Evolutionary conservation across 2,797 vertebrate genomes (phyloP).

Genomic region (Merluccius polli): DNA sequence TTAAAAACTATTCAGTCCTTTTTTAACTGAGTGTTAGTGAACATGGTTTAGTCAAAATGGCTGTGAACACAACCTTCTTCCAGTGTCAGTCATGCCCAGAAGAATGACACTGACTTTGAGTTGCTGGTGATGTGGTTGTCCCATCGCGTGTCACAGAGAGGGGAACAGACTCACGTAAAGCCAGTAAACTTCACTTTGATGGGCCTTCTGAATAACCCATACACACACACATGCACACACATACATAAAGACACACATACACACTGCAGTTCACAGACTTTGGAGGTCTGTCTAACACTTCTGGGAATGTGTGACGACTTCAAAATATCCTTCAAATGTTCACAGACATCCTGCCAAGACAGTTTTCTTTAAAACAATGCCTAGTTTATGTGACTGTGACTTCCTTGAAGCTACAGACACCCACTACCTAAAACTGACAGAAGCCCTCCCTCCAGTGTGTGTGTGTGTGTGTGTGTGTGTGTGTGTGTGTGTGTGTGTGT

Average conservation of each 20-base stretch:
- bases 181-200: background rate
- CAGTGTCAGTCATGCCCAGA: background rate
- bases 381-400: background rate
- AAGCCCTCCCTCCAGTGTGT: constrained; percentile 6
- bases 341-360: constrained; percentile 39
- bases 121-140: background rate
- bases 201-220: background rate
- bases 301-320: constrained; percentile 40
- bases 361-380: constrained; percentile 37
- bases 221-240: constrained; percentile 12
- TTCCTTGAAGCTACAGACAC: constrained; percentile 36
- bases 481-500: constrained; percentile 28
- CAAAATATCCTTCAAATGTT: constrained; percentile 42
- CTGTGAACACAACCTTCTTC: too few species aligned
- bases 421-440: constrained; percentile 33
- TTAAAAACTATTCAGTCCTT: background rate
- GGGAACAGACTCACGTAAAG: background rate
- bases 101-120: background rate
- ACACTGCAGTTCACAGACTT: background rate
- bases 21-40: background rate
- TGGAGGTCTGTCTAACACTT: constrained; percentile 30
- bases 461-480: constrained; percentile 12
- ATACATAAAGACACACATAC: background rate
- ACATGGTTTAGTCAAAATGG: background rate
- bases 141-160: background rate